Conservation (phyloP, 2,797 vertebrate genomes). For the Menidia menidia region DNA sequence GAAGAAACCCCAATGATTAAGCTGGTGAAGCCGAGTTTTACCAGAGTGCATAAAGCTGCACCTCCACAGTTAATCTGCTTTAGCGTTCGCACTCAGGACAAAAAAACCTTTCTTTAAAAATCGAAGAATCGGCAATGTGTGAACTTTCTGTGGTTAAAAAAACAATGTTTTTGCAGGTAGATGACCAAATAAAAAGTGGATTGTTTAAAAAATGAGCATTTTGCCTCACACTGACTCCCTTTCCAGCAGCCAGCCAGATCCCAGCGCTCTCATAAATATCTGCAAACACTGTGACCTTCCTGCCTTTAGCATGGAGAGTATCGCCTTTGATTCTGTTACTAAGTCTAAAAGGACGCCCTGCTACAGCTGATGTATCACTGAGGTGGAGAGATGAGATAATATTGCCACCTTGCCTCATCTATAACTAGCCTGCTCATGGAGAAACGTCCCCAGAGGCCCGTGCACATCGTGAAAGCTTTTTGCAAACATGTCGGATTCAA, state of each 20-base stretch:
- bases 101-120: background rate
- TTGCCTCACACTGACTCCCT: no score
- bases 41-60: background rate
- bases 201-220: no score
- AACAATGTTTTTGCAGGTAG: no score
- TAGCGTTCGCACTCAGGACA: background rate
- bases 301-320: background rate
- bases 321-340: background rate
- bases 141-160: no score
- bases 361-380: slow-evolving; percentile 53
- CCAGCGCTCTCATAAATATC: background rate
- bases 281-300: background rate
- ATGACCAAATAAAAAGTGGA: no score
- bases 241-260: no score
- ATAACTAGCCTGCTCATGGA: slow-evolving; percentile 35
- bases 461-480: slow-evolving; percentile 11
- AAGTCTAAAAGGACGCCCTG: slow-evolving; percentile 32
- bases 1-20: no score
- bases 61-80: background rate
- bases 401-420: slow-evolving; percentile 55
- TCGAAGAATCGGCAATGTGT: background rate
- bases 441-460: background rate
- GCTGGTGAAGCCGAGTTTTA: background rate
- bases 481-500: slow-evolving; percentile 27
- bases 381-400: slow-evolving; percentile 40